Base-by-base conservation (phyloP, 1,140 invertebrate species). In the Zaprionus ornatus region DNA sequence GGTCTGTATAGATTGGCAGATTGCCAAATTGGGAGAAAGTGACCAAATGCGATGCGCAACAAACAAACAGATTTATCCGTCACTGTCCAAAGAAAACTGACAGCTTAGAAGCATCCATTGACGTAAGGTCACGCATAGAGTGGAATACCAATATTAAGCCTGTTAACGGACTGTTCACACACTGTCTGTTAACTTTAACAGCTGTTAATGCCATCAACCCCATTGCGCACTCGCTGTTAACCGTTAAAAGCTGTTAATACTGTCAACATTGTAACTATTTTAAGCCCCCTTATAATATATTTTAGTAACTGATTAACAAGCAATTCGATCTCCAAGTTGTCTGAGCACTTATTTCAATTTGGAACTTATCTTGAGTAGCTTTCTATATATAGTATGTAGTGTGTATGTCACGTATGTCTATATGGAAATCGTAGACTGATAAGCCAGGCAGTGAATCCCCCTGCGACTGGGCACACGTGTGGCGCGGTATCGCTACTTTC, bases 21-120 rank as follows among this genome's bases (percentile, higher is more conserved):
- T 57, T 60, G 48, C 32, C 27, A 72, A 71, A 66, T 72, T 75
- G 66, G 60, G 73, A 75, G 73, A 75, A 75, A 75, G 73, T 75
- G 73, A 19, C 35, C 23, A 63, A 48, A 48, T 56, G 23, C 45
- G 52, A 63, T 63, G 45, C 27, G 61, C 61, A 72, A 59, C 62
- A 57, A 72, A 59, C 62, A 57, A 54, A 68, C 15, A 59, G 55
- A 56, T 69, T 60, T 64, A 21, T 15, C 29, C 62, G 67, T 52
- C 67, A 42, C n/a, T 32, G 21, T 25, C 37, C 23, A 45, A 7
- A 35, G 57, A 48, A 50, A 62, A 45, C 15, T 21, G 48, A 9
- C 50, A 27, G 48, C 29, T 25, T 37, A 63, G 67, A 70, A 74
- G 62, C 25, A 52, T 5, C 37, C 29, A 9, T 29, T 29, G 52